Percentiles rank a stretch among this genome's conserved stretches.
These are phyloP conservation scores for Drosophila subobscura DNA, from an alignment of 1,140 invertebrate species.

Conservation along the genomic window DNA sequence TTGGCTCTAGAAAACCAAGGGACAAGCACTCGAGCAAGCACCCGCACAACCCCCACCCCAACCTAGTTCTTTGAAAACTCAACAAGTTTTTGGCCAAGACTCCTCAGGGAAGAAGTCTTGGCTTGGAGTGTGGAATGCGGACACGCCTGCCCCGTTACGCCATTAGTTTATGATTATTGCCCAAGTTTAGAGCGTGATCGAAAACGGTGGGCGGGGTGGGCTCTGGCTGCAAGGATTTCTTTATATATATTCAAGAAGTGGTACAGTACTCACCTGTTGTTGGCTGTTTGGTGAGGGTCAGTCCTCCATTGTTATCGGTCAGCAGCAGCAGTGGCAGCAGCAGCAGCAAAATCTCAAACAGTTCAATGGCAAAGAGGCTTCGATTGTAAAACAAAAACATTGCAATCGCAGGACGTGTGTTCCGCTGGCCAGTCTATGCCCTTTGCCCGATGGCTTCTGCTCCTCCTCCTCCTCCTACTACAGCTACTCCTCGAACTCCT, in stretches of 20 bases:
- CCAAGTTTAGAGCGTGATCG: slow-evolving; percentile 42
- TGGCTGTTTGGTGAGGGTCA: slow-evolving; percentile 69
- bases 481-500: background rate
- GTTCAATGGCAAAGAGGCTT: slow-evolving; percentile 66
- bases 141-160: slow-evolving; percentile 63
- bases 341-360: slow-evolving; percentile 75
- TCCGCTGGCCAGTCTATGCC: slow-evolving; percentile 25
- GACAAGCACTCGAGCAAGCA: slow-evolving; percentile 25
- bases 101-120: slow-evolving; percentile 25
- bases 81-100: slow-evolving; percentile 62
- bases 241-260: no score
- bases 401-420: slow-evolving; percentile 62
- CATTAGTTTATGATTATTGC: slow-evolving; percentile 79
- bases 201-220: background rate
- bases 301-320: slow-evolving; percentile 69
- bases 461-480: background rate
- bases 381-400: slow-evolving; percentile 79
- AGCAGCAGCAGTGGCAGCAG: slow-evolving; percentile 69
- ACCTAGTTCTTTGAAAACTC: slow-evolving; percentile 42
- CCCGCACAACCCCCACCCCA: slow-evolving; percentile 2
- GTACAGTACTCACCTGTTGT: slow-evolving; percentile 69
- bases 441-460: slow-evolving; percentile 21
- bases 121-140: slow-evolving; percentile 49
- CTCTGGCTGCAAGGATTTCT: background rate
- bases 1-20: slow-evolving; percentile 45